Base-by-base conservation (phyloP, 2,113 vertebrate genomes). In the Grus americana region DNA sequence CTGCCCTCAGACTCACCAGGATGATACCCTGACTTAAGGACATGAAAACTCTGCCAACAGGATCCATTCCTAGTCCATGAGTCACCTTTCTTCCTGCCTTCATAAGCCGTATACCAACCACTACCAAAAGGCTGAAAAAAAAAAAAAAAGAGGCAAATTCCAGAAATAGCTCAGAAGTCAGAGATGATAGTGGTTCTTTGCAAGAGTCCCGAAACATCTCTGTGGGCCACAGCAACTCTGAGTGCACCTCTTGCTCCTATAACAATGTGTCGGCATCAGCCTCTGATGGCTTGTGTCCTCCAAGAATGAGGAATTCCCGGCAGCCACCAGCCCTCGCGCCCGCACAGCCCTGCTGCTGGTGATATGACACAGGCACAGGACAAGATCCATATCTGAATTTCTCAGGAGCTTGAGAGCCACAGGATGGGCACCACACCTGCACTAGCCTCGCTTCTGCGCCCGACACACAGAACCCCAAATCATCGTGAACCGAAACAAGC, bases 351-450 rank as follows among this genome's bases (percentile, higher is more conserved):
- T 79, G n/a, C 18, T 55, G 46, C 10, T 65, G 34, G n/a, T 2
- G 22, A 18, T 11, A 9, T 0, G 4, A 22, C 13, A 17, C 1
- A 16, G 15, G 49, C 7, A 1, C 46, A 21, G 23, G 10, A 57
- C 1, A 6, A 55, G 47, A 30, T 52, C 46, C 19, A 2, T 11
- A 17, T 0, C 3, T 6, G 9, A 68, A 38, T 12, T 16, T 16
- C 49, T 24, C 42, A 32, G 44, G 59, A 90, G 24, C 36, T 24
- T 4, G 4, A 71, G 30, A 3, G 4, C 57, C 49, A 24, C 8
- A 6, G 27, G 52, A 68, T 15, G 30, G 34, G 8, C 14, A 40
- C 24, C 27, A 10, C 0, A 3, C 38, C n/a, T 49, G n/a, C 5
- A 5, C n/a, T 13, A 42, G 19, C 23, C 29, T 44, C 12, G 2